Conservation (phyloP, 2,888 invertebrate species). For the Ochropleura plecta region DNA sequence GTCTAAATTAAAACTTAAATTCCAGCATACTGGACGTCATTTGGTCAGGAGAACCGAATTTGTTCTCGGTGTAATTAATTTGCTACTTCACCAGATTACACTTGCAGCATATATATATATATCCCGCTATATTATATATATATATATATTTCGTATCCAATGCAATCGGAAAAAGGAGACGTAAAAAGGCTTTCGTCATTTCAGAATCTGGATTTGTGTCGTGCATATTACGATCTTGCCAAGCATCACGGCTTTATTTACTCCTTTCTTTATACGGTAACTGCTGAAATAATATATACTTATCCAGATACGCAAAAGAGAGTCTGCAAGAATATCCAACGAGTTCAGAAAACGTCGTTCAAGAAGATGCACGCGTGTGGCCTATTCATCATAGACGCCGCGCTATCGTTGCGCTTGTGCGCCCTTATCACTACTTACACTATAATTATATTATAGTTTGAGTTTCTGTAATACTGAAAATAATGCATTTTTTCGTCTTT, state of each 20-base stretch:
- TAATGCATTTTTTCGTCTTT: not conserved
- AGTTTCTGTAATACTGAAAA: constrained; percentile 12
- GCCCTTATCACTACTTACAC: constrained; percentile 16
- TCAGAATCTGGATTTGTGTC: too few relatives aligned
- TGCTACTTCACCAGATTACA: not conserved
- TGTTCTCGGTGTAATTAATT: not conserved
- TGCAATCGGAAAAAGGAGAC: too few relatives aligned
- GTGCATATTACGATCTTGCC: too few relatives aligned
- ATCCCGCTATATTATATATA: too few relatives aligned
- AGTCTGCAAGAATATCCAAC: constrained; percentile 16
- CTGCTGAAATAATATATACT: not conserved
- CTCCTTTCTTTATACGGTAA: too few relatives aligned
- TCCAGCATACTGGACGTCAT: not conserved
- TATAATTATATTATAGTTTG: constrained; percentile 20
- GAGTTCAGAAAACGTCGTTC: not conserved
- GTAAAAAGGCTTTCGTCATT: too few relatives aligned
- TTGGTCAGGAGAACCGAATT: not conserved
- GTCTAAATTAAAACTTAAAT: not conserved
- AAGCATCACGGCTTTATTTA: too few relatives aligned
- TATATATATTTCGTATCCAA: too few relatives aligned
- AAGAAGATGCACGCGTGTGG: constrained; percentile 17
- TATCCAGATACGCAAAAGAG: constrained; percentile 8
- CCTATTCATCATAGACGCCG: constrained; percentile 18
- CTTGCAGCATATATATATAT: too few relatives aligned
- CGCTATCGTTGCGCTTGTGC: not conserved